Percentiles rank a stretch among this genome's conserved stretches.
These are phyloP conservation scores for Pharmacophagus antenor DNA, from an alignment of 2,888 invertebrate genomes.

Conservation along the genomic window DNA sequence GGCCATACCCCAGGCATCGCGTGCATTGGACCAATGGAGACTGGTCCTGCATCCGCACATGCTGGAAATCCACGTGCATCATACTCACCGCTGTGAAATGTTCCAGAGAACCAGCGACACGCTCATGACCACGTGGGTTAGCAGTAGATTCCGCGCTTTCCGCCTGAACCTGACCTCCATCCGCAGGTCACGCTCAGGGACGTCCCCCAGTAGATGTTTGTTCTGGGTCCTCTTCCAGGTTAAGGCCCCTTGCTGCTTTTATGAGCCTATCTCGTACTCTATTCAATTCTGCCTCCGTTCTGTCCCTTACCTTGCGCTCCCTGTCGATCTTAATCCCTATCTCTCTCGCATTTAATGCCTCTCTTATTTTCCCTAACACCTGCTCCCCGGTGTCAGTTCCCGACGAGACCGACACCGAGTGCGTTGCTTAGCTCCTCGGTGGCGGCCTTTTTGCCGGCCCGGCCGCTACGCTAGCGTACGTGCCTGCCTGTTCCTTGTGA, in stretches of 20 bases:
- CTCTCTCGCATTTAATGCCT: neutral
- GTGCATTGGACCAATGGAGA: too few relatives aligned
- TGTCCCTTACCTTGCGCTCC: neutral
- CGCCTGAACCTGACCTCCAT: too few relatives aligned
- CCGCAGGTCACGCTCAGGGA: neutral
- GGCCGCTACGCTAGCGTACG: neutral
- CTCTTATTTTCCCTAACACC: neutral
- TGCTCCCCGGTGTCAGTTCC: neutral
- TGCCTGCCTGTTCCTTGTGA: neutral
- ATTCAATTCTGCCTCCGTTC: neutral
- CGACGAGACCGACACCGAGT: neutral
- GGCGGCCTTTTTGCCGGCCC: neutral
- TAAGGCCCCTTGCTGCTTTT: neutral
- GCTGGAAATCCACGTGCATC: too few relatives aligned
- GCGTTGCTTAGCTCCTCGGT: neutral
- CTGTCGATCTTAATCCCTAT: neutral
- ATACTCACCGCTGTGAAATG: neutral
- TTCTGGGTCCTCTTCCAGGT: too few relatives aligned
- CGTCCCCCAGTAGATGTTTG: neutral
- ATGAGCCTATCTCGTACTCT: neutral
- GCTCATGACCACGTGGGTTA: neutral
- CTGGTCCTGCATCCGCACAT: too few relatives aligned
- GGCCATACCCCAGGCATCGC: too few relatives aligned
- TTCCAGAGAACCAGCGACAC: neutral
- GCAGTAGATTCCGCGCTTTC: neutral